Evolutionary conservation across 2,797 vertebrate species (phyloP), one percentile per base, ranked within the genome.

Genomic region (Synaphobranchus kaupii): DNA sequence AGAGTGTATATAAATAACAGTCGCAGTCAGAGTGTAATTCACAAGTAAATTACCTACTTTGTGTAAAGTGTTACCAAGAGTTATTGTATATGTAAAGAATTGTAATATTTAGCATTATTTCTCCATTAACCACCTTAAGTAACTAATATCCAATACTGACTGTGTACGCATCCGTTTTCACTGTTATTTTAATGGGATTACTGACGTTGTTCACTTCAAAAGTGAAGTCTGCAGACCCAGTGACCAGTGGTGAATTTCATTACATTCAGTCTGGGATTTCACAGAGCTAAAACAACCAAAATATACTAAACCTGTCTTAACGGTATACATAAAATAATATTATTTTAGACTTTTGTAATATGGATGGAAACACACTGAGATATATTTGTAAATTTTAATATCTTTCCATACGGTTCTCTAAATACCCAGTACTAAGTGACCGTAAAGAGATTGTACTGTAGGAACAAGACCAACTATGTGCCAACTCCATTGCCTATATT

Each of bases 381-480:
- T 81, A 12, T 81, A 50, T 50, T 81, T 81, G 76, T 48, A 22
- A 81, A 48, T 48, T 22, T 50, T 15, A 10, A 47, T 47, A 22
- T 81, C 47, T 50, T 48, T 78, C 20, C 3, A 15, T 81, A 81
- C 44, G 22, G 44, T n/a, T 50, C 44, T 50, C 44, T 25, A 12
- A 47, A 81, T 48, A 4, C 44, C 73, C 22, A 48, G 9, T 81
- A 20, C 78, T 81, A 5, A n/a, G 47, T 44, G 34, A 81, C 47
- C 63, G 44, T 13, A 2, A 48, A 81, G 76, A 81, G 78, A 81
- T 17, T 10, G 39, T 81, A 50, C 25, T 12, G 8, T 81, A 5
- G 47, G 78, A 81, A 81, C 25, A 44, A 78, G 34, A 78, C 34
- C 73, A 50, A n/a, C 47, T 81, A 81, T 50, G 78, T 81, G 78